Conservation (phyloP, 2,113 vertebrate species). For the Bathybates hornii region DNA sequence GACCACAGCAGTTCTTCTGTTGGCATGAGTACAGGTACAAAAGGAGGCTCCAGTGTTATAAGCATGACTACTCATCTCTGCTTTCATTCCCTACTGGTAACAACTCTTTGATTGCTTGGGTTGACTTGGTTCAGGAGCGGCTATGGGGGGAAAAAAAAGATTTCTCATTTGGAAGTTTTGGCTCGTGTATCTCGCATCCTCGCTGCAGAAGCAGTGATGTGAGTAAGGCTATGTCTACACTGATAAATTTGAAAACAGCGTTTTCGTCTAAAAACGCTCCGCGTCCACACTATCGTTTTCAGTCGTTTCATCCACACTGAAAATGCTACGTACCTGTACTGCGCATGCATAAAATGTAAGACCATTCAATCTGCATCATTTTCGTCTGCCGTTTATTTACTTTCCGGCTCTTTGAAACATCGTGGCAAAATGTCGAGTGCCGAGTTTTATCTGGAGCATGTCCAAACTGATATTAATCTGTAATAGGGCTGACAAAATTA, state of each 20-base stretch:
- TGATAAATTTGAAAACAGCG: not conserved
- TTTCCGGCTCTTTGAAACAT: not conserved
- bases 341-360: not conserved
- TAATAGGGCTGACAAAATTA: not conserved
- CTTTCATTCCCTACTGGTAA: not conserved
- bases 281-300: not conserved
- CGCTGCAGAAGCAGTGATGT: not conserved
- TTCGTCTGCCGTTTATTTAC: accelerated
- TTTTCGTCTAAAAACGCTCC: not conserved
- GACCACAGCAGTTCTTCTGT: not conserved
- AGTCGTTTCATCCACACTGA: accelerated
- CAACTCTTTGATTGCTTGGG: not conserved
- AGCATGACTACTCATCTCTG: not conserved
- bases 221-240: not conserved
- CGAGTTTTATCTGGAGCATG: not conserved
- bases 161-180: not conserved
- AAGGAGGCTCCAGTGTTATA: not conserved
- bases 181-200: not conserved
- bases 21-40: not conserved
- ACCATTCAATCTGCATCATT: not conserved
- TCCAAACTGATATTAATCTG: not conserved
- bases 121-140: not conserved
- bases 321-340: accelerated
- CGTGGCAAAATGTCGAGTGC: not conserved
- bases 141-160: not conserved